Base-by-base conservation (phyloP, 1,140 invertebrate species). In the Laodelphax striatellus region DNA sequence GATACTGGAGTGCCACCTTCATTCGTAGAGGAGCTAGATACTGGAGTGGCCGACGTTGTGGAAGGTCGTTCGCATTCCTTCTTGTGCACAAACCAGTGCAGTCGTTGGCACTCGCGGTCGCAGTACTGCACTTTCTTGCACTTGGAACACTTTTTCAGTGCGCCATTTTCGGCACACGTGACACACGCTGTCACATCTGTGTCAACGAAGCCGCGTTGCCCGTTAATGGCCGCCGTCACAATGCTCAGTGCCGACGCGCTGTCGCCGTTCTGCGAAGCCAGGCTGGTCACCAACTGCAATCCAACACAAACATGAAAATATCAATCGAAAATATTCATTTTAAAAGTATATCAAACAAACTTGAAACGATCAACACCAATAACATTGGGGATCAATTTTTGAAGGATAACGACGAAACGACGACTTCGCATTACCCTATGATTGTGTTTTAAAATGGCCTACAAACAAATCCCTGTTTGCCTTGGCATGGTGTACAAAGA, bases 41-140 rank as follows among this genome's bases (percentile, higher is more conserved):
- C 24, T 28, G 6, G 24, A 28, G 24, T 28, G 24, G 24, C 24
- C n/a, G n/a, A n/a, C 34, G 46, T 50, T 6, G 58, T 60, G 11
- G 52, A 19, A 41, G 52, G 46, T 53, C 68, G 46, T 8, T 62
- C 62, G 65, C 88, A 90, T 24, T 79, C 81, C 71, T 94, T 95
- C 75, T 98, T 98, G 72, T 99, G 96, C 64, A 91, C 84, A 66
- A 89, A 87, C 96, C 96, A 98, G 74, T 98, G 94, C 8, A 97
- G 74, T 66, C 91, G 84, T 73, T 98, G 96, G 73, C 97, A 99
- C 66, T 88, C 84, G 63, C 89, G 79, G 71, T 95, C 87, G 75
- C 97, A 99, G 71, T 99, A 99, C 66, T 88, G 82, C 13, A 93
- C 90, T 58, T 82, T 82, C 80, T 95, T 95, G 73, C 95, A 98